Evolutionary conservation across 2,888 invertebrate genomes (phyloP), one percentile per base, ranked within the genome.

Genomic region (Dasypolia templi): DNA sequence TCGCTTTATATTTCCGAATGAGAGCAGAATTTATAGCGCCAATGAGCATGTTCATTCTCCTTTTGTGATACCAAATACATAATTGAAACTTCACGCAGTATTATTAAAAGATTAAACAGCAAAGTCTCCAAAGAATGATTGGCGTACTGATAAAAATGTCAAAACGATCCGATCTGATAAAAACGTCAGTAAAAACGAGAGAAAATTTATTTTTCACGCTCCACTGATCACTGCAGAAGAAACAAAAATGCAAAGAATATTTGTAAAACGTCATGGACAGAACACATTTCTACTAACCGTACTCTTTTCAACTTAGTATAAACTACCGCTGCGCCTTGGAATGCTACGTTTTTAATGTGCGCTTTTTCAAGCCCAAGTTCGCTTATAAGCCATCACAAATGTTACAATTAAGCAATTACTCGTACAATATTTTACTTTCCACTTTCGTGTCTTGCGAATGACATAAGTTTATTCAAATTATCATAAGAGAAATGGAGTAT

Each of bases 271-370:
- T 53, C 68, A 66, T 76, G 44, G 26, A 63, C 26, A 44, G 39
- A 72, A 51, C n/a, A 72, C 49, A 68, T 71, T 84, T 84, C 53
- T 81, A 66, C 86, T 83, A 81, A 85, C 88, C 77, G 72, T 84
- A 86, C 75, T 72, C 51, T 81, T 82, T 81, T 67, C 64, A 75
- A 75, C 77, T 71, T 64, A 61, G 66, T 77, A 62, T 51, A 65
- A 59, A 79, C 62, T 63, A 75, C 72, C 55, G 66, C 79, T 77
- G 75, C 59, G 71, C 51, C 69, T 83, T 68, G 81, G 71, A 73
- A 66, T 75, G 75, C 74, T 79, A 66, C 72, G 68, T 74, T 81
- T 84, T 82, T 80, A 81, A 80, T 83, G 75, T 80, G 62, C 56
- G 77, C 72, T 78, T 83, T 80, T 85, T 77, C 55, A 73, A 78